Evolutionary conservation across 2,888 invertebrate genomes (phyloP).

Genomic region (Pammene aurita): DNA sequence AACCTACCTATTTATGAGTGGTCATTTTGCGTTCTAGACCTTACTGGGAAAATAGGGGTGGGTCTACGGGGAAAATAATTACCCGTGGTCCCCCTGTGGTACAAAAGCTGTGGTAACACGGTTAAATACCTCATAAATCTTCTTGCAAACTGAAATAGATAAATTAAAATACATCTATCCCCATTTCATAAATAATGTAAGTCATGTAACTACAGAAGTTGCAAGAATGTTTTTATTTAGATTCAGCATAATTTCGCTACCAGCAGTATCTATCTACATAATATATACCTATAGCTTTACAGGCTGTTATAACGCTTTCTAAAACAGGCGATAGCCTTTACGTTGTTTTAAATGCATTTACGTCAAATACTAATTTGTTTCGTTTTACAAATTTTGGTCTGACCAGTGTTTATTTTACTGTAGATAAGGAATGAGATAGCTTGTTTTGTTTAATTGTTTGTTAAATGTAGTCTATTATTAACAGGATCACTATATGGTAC

Average conservation of each 20-base stretch:
- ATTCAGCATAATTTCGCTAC: background rate
- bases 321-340: slow-evolving; percentile 21
- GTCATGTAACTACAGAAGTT: slow-evolving; percentile 2
- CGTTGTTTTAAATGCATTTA: slow-evolving; percentile 18
- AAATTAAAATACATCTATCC: too few relatives aligned
- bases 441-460: slow-evolving; percentile 41
- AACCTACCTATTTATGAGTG: too few relatives aligned
- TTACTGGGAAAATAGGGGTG: too few relatives aligned
- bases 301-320: slow-evolving; percentile 36
- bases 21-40: too few relatives aligned
- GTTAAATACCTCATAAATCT: too few relatives aligned
- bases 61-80: too few relatives aligned
- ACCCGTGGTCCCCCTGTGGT: too few relatives aligned
- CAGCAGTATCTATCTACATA: slow-evolving; percentile 18
- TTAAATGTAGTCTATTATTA: slow-evolving; percentile 34
- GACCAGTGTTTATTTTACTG: slow-evolving; percentile 22
- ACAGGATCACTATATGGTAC: background rate
- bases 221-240: background rate
- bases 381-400: slow-evolving; percentile 14
- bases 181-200: too few relatives aligned
- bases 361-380: slow-evolving; percentile 22
- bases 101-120: too few relatives aligned
- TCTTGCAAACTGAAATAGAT: too few relatives aligned
- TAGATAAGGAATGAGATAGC: slow-evolving; percentile 37
- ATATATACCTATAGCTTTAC: slow-evolving; percentile 15